Evolutionary conservation across 2,113 vertebrate genomes (phyloP).

Genomic region (Campylorhamphus procurvoides): DNA sequence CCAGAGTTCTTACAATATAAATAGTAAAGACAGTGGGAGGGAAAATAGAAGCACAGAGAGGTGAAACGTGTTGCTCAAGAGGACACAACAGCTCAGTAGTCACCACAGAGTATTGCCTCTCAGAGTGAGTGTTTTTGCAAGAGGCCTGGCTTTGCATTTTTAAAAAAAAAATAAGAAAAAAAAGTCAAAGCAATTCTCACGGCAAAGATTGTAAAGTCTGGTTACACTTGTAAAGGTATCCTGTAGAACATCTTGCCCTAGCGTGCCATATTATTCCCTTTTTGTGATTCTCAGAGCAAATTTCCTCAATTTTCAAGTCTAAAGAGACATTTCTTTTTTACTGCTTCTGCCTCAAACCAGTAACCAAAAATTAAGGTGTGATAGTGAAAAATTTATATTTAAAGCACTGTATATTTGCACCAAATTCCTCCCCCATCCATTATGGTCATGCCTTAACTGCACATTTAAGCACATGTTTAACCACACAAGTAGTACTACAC

Average conservation of each 20-base stretch:
- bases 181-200: neutral
- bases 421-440: neutral
- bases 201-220: slow-evolving; percentile 5
- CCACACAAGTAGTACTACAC: slow-evolving; percentile 7
- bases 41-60: slow-evolving; percentile 13
- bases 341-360: neutral
- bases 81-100: neutral
- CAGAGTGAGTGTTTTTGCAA: neutral
- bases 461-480: slow-evolving; percentile 45
- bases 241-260: slow-evolving; percentile 20
- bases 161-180: neutral
- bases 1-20: slow-evolving; percentile 39
- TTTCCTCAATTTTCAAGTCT: neutral
- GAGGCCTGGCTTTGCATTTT: neutral
- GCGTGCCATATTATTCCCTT: neutral
- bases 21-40: slow-evolving; percentile 33
- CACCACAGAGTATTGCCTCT: neutral
- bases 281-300: neutral
- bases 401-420: neutral
- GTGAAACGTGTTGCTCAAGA: neutral
- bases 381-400: neutral
- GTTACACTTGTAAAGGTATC: neutral
- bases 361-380: neutral
- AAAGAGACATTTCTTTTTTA: neutral
- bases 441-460: neutral